These are phyloP conservation scores for Aproaerema taeniolella DNA, from an alignment of 2,888 invertebrate genomes.

Conservation along the genomic window DNA sequence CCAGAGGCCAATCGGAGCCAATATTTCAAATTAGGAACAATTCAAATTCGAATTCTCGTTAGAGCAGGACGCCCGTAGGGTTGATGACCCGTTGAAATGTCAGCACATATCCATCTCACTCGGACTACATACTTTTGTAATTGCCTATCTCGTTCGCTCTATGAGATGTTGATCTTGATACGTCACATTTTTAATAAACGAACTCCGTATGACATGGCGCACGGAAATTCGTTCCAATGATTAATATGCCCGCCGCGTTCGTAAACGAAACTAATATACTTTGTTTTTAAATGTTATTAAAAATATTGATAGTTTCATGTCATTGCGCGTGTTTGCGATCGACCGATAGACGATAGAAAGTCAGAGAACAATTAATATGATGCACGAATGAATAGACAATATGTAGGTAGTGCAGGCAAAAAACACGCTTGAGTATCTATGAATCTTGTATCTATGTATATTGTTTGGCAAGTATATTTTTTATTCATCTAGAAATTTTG, in stretches of 20 bases:
- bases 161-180: conserved; percentile 77
- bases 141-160: conserved; percentile 51
- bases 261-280: conserved; percentile 68
- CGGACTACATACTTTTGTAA: conserved; percentile 36
- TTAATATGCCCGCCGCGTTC: conserved; percentile 68
- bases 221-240: conserved; percentile 76
- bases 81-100: conserved; percentile 77
- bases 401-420: conserved; percentile 54
- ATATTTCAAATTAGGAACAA: conserved; percentile 76
- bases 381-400: conserved; percentile 44
- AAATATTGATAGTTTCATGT: conserved; percentile 77
- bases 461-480: conserved; percentile 22
- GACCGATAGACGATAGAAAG: conserved; percentile 71
- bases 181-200: conserved; percentile 78
- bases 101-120: conserved; percentile 62
- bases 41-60: conserved; percentile 76
- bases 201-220: conserved; percentile 73
- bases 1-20: conserved; percentile 49
- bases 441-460: conserved; percentile 35
- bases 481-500: conserved; percentile 20
- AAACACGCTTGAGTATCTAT: conserved; percentile 40
- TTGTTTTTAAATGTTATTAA: conserved; percentile 75
- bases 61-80: conserved; percentile 74
- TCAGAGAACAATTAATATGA: conserved; percentile 55
- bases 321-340: conserved; percentile 71